Evolutionary conservation across 2,113 vertebrate genomes (phyloP).

Genomic region (Ovis aries): DNA sequence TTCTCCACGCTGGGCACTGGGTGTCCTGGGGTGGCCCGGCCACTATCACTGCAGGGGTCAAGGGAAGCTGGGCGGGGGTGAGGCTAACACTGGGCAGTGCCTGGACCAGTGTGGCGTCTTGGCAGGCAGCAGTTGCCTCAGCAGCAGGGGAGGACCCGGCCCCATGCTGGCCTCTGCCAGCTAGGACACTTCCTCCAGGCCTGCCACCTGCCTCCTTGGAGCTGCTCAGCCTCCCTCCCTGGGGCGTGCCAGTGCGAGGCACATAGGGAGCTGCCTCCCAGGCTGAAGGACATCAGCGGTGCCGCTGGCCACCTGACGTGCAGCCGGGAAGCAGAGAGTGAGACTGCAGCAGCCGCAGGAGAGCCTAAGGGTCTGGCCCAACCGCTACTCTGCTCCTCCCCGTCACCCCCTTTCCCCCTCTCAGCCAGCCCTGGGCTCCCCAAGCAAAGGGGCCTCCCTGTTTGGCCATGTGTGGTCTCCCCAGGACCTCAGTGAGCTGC

Average conservation of each 20-base stretch:
- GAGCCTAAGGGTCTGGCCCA: neutral
- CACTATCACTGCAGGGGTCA: neutral
- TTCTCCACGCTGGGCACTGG: neutral
- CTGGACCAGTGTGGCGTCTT: neutral
- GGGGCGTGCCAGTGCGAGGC: fast-evolving
- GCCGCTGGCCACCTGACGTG: neutral
- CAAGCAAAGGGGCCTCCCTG: neutral
- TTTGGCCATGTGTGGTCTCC: neutral
- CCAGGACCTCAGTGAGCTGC: neutral
- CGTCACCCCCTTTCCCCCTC: fast-evolving
- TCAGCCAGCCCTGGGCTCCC: neutral
- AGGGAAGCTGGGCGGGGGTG: fast-evolving
- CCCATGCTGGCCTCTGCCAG: neutral
- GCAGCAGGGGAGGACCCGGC: neutral
- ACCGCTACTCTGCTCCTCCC: too few relatives aligned
- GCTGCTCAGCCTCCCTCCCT: neutral
- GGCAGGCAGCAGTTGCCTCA: neutral
- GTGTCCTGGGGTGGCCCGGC: neutral
- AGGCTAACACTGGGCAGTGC: neutral
- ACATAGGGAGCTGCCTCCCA: too few relatives aligned
- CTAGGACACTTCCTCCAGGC: neutral
- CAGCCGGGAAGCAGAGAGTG: neutral
- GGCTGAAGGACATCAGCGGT: neutral
- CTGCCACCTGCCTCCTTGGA: neutral
- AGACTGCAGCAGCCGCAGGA: neutral